Base-by-base conservation (phyloP, 2,797 vertebrate species). In the Microctenopoma steveboyesi region DNA sequence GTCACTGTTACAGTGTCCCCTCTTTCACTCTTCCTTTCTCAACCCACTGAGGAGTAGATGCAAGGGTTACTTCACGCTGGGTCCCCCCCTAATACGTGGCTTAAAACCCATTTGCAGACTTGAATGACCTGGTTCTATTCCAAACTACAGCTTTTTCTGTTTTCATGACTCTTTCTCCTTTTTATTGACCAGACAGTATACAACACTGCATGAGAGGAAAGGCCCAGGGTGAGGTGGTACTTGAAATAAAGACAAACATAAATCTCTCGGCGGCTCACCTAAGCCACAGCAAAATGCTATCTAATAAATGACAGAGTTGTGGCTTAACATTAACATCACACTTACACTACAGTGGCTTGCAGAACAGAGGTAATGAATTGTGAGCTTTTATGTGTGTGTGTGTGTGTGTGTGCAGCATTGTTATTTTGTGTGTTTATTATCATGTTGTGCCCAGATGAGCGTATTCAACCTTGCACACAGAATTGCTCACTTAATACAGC, bases 91-190 rank as follows among this genome's bases (percentile, higher is more conserved):
- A 50, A 66, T 76, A 62, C 73, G 74, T 69, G 70, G 49, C 75
- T 82, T 54, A 81, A 76, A 84, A 77, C 81, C 64, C 65, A 88
- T 91, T 90, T 87, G 53, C 83, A 65, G 82, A 40, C 73, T 61
- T 78, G 73, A 87, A 84, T 72, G 76, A 53, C 43, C 68, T 78
- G 79, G 74, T 82, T 82, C 60, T 53, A 52, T 65, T 87, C 76
- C 72, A 73, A 74, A 86, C 82, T 56, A 39, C 55, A 65, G 72
- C 35, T 64, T 75, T 83, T 75, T 83, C 14, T 78, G 74, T 85
- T 87, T 89, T 66, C 16, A 2, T 18, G 25, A 58, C 46, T 68
- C 68, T 65, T 69, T 47, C 45, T 14, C 47, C 30, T 51, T 53
- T 69, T 28, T 70, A 81, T 81, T 73, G 86, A 83, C 73, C 51